phyloP scores from a whole-genome alignment of 2,797 vertebrate species.

The Sandelia bainsii region DNA sequence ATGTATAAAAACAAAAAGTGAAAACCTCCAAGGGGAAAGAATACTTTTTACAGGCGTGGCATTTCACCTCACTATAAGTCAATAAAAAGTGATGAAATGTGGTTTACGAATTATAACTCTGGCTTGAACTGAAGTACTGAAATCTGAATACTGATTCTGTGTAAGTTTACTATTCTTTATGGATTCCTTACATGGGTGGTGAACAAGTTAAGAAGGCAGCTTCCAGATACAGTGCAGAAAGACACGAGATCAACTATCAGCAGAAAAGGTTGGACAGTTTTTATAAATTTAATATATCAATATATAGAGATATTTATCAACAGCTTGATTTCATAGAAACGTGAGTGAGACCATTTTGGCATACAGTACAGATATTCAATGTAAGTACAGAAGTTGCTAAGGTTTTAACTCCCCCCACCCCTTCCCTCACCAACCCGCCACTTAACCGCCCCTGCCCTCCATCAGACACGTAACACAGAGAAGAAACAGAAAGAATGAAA shows the following conservation, averaged over 20 bases:
- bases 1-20: too few relatives aligned
- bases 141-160: too few relatives aligned
- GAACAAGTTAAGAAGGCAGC: too few relatives aligned
- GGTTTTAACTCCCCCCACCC: conserved; percentile 59
- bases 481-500: conserved; percentile 77
- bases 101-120: too few relatives aligned
- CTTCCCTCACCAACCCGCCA: conserved; percentile 26
- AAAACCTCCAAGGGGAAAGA: too few relatives aligned
- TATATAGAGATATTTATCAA: conserved; percentile 92
- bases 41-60: too few relatives aligned
- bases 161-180: too few relatives aligned
- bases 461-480: conserved; percentile 75
- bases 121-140: too few relatives aligned
- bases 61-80: too few relatives aligned
- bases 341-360: conserved; percentile 90
- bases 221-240: not conserved
- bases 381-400: conserved; percentile 87
- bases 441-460: conserved; percentile 17
- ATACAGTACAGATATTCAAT: conserved; percentile 88
- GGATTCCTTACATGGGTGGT: too few relatives aligned
- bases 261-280: conserved; percentile 68
- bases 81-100: too few relatives aligned
- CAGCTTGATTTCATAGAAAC: conserved; percentile 90
- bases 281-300: conserved; percentile 91
- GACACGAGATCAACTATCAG: conserved; percentile 11